Evolutionary conservation across 2,888 invertebrate species (phyloP), one percentile per base, ranked within the genome.

Genomic region (Quadroppia sp.): DNA sequence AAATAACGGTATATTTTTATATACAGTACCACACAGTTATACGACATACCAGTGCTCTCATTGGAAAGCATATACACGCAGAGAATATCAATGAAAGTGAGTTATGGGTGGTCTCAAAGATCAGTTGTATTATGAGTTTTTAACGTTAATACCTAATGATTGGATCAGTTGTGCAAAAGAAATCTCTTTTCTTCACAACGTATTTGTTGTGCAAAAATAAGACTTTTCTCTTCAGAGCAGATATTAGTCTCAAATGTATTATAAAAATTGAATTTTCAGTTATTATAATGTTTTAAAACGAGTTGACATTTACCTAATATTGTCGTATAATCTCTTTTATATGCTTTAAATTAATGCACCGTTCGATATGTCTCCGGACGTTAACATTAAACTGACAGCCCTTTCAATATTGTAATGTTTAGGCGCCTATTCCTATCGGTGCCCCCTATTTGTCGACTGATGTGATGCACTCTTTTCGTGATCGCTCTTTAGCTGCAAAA

Each of bases 31-130:
- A 45, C 6, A 45, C 11, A 45, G 17, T 45, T 45, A 45, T 45
- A 9, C 15, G 15, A 61, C 17, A 61, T 36, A 30, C 61, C 2
- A 13, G n/a, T 32, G 20, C 17, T 32, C n/a, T 61, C 9, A 30
- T 2, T 15, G 9, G 20, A 6, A 11, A 67, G n/a, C n/a, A 42
- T 42, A 67, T 40, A 42, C 67, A 67, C 23, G 67, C 67, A 32
- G 67, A 40, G 67, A 67, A 67, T 67, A 67, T 67, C 67, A 67
- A 67, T 67, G 67, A 67, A 67, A 61, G 13, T n/a, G 30, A 20
- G n/a, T 36, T 67, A 42, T 67, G 67, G 42, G 67, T 67, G 67
- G 67, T 67, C 67, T 42, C 23, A 42, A 11, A n/a, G 42, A 40
- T 67, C 67, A 42, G 20, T 42, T 67, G 42, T 42, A 67, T 42